phyloP scores from a whole-genome alignment of 2,797 vertebrate genomes.

The Oceanodroma leucorhoa region DNA sequence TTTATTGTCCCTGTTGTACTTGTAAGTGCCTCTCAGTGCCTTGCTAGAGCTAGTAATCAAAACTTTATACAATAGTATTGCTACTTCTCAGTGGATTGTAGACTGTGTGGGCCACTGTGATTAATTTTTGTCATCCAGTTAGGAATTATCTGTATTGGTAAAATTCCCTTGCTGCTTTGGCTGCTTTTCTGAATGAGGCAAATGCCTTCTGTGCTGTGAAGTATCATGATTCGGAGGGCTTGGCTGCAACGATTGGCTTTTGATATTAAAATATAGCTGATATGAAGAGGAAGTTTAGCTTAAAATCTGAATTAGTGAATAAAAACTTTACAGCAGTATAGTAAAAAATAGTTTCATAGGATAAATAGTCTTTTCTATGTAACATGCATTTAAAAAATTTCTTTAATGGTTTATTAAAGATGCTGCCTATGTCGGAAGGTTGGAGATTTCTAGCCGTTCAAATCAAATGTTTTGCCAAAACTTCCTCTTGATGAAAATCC shows the following conservation, averaged over 20 bases:
- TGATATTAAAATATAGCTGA: background rate
- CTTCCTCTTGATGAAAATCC: background rate
- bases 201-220: conserved; percentile 5
- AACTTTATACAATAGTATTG: background rate
- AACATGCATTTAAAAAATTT: background rate
- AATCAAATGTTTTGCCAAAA: background rate
- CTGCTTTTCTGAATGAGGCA: background rate
- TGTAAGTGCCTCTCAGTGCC: background rate
- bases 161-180: background rate
- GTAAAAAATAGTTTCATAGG: background rate
- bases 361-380: background rate
- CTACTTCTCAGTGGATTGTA: background rate
- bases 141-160: background rate
- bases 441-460: background rate
- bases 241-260: background rate
- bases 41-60: background rate
- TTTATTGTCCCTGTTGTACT: background rate
- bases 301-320: background rate
- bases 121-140: background rate
- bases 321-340: background rate
- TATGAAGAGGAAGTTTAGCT: background rate
- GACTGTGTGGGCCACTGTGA: background rate
- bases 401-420: background rate
- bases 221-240: background rate
- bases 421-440: background rate